Evolutionary conservation across 2,888 invertebrate species (phyloP).

Genomic region (Philaethria dido): DNA sequence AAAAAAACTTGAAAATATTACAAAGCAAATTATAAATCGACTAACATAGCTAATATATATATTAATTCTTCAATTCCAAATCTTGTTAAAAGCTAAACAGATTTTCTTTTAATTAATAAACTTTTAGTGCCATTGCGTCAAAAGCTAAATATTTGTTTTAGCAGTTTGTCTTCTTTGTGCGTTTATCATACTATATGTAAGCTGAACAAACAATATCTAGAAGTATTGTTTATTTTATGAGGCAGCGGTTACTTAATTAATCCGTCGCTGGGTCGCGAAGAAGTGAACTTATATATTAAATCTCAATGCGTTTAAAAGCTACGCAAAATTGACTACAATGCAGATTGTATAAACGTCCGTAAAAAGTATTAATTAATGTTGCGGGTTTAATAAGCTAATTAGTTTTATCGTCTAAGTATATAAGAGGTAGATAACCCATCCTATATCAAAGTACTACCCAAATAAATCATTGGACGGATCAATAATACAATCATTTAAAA

Average conservation of each 20-base stretch:
- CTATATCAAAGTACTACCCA: no score
- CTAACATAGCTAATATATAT: not conserved
- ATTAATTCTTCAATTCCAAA: no score
- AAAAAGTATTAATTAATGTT: not conserved
- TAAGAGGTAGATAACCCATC: no score
- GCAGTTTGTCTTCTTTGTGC: conserved; percentile 5
- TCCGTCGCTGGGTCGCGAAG: conserved; percentile 1
- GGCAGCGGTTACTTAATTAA: not conserved
- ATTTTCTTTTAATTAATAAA: not conserved
- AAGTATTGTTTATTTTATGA: conserved; percentile 17
- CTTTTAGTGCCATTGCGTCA: conserved; percentile 9
- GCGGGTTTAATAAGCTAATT: not conserved
- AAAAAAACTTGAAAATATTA: no score
- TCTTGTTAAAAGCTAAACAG: not conserved
- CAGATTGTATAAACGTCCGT: not conserved
- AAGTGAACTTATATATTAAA: conserved; percentile 5
- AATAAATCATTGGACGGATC: no score
- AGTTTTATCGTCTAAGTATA: no score
- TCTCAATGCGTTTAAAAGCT: conserved; percentile 8
- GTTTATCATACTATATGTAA: conserved; percentile 14
- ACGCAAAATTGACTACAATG: not conserved
- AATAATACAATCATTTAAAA: no score
- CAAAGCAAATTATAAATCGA: not conserved
- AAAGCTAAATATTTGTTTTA: conserved; percentile 4
- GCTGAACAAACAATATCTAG: conserved; percentile 14